These are phyloP conservation scores for Centropus bengalensis DNA, from an alignment of 2,113 vertebrate genomes.

Conservation along the genomic window DNA sequence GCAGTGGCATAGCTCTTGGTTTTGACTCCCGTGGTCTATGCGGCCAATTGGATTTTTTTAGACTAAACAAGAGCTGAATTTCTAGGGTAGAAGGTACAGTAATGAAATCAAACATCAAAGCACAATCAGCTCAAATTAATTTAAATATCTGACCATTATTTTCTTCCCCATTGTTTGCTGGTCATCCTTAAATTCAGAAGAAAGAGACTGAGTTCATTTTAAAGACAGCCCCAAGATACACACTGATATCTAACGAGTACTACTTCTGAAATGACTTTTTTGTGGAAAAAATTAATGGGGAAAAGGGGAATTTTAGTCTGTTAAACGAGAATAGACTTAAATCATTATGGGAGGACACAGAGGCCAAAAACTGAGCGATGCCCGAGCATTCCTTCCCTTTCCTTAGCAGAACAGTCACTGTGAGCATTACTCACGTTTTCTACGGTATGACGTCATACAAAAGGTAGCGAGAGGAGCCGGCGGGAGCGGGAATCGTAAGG, in stretches of 20 bases:
- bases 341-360: accelerated
- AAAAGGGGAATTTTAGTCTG: not conserved
- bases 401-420: not conserved
- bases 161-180: not conserved
- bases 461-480: not conserved
- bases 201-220: not conserved
- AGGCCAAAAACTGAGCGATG: not conserved
- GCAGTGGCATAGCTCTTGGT: not conserved
- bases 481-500: too few relatives aligned
- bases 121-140: slow-evolving; percentile 46
- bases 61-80: slow-evolving; percentile 46
- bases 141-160: not conserved
- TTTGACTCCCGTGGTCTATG: not conserved
- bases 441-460: not conserved
- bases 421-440: not conserved
- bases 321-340: not conserved
- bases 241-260: not conserved
- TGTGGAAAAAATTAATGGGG: not conserved
- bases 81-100: not conserved
- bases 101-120: slow-evolving; percentile 53
- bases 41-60: not conserved
- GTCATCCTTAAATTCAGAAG: not conserved
- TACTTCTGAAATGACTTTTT: not conserved
- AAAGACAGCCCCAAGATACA: not conserved
- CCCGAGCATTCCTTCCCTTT: not conserved